Base-by-base conservation (phyloP, 2,797 vertebrate genomes). In the Pantherophis alleghaniensis region DNA sequence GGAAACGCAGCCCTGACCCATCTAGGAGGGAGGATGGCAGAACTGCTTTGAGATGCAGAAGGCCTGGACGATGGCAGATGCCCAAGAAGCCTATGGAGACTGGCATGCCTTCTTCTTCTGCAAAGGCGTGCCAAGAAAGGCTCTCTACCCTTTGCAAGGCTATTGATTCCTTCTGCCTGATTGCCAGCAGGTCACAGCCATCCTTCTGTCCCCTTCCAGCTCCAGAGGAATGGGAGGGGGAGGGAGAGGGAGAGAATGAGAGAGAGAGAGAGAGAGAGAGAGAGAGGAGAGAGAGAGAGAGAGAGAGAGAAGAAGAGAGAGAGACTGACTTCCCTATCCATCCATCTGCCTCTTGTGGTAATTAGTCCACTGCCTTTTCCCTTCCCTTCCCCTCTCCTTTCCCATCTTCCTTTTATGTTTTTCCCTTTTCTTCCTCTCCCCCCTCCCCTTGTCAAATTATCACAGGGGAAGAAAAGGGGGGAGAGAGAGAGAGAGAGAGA, bases 381-480 rank as follows among this genome's bases (percentile, higher is more conserved):
- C 12, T 47, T 4, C 4, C 42, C 42, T 24, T 42, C 60, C 86
- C 37, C 13, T 12, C 28, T n/a, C 16, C 94, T 11, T 83, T 88
- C 1, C 5, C 32, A 26, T 86, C 94, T 90, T 79, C 60, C 94
- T 93, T 94, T 94, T 91, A 89, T 95, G 96, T 91, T 95, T 96
- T 94, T 92, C 95, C 94, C 94, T 96, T 97, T 97, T 97, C 93
- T 97, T 97, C 96, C 97, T 97, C 96, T 93, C 96, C 96, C 97
- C n/a, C 97, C 97, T 97, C 97, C 98, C 97, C 98, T 97, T 98
- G 98, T 98, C 98, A 98, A 98, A 98, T 98, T 98, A 98, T 99
- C 98, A 98, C 97, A 95, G 97, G 98, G 98, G 97, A 98, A 56
- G 91, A 86, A 92, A 83, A 24, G 4, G 12, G n/a, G 63, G 63